Conservation (phyloP, 1,140 invertebrate genomes). For the Cherax destructor region DNA sequence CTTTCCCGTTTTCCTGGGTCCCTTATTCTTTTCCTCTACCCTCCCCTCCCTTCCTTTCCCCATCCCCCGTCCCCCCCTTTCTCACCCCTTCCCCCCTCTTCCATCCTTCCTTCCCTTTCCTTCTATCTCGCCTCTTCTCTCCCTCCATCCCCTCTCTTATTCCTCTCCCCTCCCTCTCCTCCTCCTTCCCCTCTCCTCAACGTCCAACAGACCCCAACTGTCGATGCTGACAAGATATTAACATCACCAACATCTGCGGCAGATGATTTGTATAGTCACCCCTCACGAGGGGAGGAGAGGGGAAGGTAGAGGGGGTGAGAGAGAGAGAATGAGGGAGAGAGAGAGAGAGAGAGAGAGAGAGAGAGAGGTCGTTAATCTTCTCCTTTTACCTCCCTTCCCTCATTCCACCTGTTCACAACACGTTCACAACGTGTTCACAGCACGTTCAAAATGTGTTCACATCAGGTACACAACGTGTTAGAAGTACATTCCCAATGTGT, state of each 20-base stretch:
- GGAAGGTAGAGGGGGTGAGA: not conserved
- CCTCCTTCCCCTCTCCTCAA: not conserved
- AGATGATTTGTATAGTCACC: constrained; percentile 51
- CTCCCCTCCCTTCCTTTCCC: not conserved
- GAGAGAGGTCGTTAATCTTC: not conserved
- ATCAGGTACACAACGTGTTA: too few species aligned
- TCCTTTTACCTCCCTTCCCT: too few species aligned
- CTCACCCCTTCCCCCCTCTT: not conserved
- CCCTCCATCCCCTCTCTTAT: not conserved
- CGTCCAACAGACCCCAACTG: constrained; percentile 6
- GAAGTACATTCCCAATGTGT: too few species aligned
- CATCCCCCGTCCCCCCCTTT: not conserved
- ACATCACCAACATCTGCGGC: constrained; percentile 52
- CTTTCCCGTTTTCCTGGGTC: not conserved
- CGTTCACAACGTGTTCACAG: too few species aligned
- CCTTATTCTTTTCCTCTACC: not conserved
- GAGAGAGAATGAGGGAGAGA: not conserved
- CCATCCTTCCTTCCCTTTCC: not conserved
- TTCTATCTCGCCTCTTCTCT: not conserved
- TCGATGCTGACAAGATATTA: constrained; percentile 52
- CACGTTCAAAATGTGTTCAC: too few species aligned
- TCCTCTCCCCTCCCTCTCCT: not conserved
- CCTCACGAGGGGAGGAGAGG: not conserved
- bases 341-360: not conserved
- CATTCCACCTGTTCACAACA: too few species aligned